Base-by-base conservation (phyloP, 2,797 vertebrate genomes). In the Ctenopoma multispine region DNA sequence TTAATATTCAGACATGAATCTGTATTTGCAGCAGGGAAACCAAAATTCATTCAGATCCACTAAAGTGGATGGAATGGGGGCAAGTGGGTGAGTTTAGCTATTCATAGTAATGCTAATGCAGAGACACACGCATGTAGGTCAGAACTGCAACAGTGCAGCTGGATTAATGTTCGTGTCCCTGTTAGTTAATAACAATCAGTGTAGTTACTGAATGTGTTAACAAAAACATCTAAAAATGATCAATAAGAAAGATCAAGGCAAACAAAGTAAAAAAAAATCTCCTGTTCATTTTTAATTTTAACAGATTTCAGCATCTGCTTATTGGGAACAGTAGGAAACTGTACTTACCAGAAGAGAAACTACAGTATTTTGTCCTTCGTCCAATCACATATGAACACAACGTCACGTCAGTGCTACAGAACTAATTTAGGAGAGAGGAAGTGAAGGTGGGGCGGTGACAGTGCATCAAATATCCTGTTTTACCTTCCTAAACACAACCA, bases 61-160 rank as follows among this genome's bases (percentile, higher is more conserved):
- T 57, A 70, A 63, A 59, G 49, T 59, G 29, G 29, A 31, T 1
- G 29, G 29, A 31, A 31, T 31, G 29, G 29, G 29, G 29, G 29
- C 29, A 7, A 31, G 61, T 57, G 72, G 43, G 69, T 63, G 79
- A 67, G 51, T 73, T 75, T 48, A 44, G 54, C 67, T 82, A 74
- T 78, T 31, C 29, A 31, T 31, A 31, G 29, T 7, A 5, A 5
- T 77, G 41, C 47, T 73, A 77, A 73, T 79, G 65, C 40, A 63
- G 41, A 6, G 66, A 51, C 15, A 31, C 29, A 31, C 6, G 29
- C 29, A 31, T 31, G 29, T 31, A 31, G 29, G 29, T 96, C 91
- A 93, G 92, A 68, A n/a, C 47, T 46, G 66, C n/a, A 17, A 23
- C 41, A 7, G 2, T 50, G 43, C 53, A 24, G 51, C 11, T 21